phyloP scores from a whole-genome alignment of 2,888 invertebrate species.

The Erebia palarica region DNA sequence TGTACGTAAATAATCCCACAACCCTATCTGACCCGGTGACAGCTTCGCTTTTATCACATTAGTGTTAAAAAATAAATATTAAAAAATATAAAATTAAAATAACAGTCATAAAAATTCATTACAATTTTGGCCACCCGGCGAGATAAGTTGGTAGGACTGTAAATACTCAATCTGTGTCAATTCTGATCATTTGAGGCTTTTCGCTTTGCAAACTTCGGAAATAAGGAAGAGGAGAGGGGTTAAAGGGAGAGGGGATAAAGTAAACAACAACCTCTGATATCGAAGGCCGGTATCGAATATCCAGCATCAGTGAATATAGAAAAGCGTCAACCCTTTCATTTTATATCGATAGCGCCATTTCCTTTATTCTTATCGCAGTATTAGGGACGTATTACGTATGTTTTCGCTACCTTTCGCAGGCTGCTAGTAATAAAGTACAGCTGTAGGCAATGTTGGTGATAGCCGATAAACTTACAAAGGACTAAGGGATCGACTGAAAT shows the following conservation, averaged over 20 bases:
- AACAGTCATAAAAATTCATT: too few relatives aligned
- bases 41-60: too few relatives aligned
- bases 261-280: not conserved
- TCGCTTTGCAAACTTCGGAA: too few relatives aligned
- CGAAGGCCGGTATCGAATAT: not conserved
- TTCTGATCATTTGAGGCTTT: too few relatives aligned
- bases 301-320: not conserved
- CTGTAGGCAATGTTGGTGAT: not conserved
- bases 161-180: too few relatives aligned
- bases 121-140: too few relatives aligned
- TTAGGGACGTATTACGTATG: not conserved
- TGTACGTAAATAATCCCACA: too few relatives aligned
- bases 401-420: constrained; percentile 12
- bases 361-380: constrained; percentile 7
- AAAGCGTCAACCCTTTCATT: not conserved
- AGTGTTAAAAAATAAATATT: too few relatives aligned
- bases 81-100: too few relatives aligned
- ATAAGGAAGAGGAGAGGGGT: not conserved
- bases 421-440: constrained; percentile 11
- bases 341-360: constrained; percentile 2
- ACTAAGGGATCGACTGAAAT: not conserved
- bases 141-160: too few relatives aligned
- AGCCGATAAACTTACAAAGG: constrained; percentile 15
- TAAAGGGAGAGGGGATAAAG: not conserved
- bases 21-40: too few relatives aligned